Percentiles rank a stretch among this genome's conserved stretches.
Conservation (phyloP, 2,113 vertebrate species). For the Hyla sarda region DNA sequence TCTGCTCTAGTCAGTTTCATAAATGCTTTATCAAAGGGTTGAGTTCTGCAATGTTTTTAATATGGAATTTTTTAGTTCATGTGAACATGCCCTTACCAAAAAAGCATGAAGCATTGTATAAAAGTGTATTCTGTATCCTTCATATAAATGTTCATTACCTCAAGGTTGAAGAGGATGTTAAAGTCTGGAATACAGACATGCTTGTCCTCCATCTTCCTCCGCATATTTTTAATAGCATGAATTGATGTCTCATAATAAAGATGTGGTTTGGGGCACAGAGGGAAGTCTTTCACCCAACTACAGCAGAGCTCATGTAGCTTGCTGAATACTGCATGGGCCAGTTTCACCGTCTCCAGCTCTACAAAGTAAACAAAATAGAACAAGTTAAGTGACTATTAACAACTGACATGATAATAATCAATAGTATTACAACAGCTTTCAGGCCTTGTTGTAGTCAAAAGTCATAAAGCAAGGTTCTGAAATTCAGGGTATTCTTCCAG, state of each 20-base stretch:
- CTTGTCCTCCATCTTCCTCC: slow-evolving; percentile 98
- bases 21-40: too few species aligned
- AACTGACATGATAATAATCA: not conserved
- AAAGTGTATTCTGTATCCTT: not conserved
- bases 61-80: too few species aligned
- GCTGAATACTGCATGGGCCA: slow-evolving; percentile 88
- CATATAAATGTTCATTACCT: slow-evolving; percentile 72
- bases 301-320: slow-evolving; percentile 91
- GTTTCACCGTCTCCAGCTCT: slow-evolving; percentile 91
- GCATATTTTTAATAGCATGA: slow-evolving; percentile 99
- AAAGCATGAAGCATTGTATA: too few species aligned
- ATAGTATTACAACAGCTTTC: not conserved
- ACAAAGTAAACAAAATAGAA: slow-evolving; percentile 48
- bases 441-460: not conserved
- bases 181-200: slow-evolving; percentile 98
- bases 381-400: not conserved
- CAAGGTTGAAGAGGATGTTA: slow-evolving; percentile 94
- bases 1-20: too few species aligned
- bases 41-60: too few species aligned
- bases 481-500: not conserved
- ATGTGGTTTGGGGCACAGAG: slow-evolving; percentile 84
- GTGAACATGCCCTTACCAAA: too few species aligned
- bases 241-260: slow-evolving; percentile 97
- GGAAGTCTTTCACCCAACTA: slow-evolving; percentile 92
- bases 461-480: not conserved